Percentiles rank a stretch among this genome's conserved stretches.
phyloP scores from a whole-genome alignment of 1,140 invertebrate genomes.

The Glomeris maerens region DNA sequence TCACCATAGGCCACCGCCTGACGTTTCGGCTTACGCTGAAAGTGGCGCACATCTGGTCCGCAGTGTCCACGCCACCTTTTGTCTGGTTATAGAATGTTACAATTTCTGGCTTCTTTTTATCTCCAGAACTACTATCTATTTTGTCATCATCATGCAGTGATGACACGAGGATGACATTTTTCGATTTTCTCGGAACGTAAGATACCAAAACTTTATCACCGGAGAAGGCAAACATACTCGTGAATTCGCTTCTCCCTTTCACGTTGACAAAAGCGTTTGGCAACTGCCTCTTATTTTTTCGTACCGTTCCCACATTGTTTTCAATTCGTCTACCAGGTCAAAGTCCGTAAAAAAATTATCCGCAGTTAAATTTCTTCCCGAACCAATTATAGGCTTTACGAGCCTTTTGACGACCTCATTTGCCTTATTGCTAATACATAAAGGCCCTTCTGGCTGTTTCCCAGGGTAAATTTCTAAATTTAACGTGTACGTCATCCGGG shows the following conservation, averaged over 20 bases:
- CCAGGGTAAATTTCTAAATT: constrained; percentile 22
- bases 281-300: no score
- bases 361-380: no score
- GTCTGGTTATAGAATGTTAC: constrained; percentile 30
- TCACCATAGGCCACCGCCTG: constrained; percentile 28
- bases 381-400: no score
- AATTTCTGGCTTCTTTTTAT: constrained; percentile 28
- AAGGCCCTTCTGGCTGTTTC: not conserved
- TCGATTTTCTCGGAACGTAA: constrained; percentile 18
- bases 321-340: no score
- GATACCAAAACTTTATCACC: constrained; percentile 25
- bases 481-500: not conserved
- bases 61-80: constrained; percentile 33
- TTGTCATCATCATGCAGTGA: constrained; percentile 17
- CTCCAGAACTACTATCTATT: constrained; percentile 9
- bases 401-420: no score
- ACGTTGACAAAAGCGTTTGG: not conserved
- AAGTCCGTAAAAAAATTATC: no score
- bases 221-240: constrained; percentile 15
- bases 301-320: no score
- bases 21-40: constrained; percentile 25
- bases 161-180: constrained; percentile 16
- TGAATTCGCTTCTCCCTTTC: not conserved
- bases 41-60: constrained; percentile 30
- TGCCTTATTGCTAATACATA: no score